phyloP scores from a whole-genome alignment of 2,888 invertebrate species.

The Digitonthophagus gazella region DNA sequence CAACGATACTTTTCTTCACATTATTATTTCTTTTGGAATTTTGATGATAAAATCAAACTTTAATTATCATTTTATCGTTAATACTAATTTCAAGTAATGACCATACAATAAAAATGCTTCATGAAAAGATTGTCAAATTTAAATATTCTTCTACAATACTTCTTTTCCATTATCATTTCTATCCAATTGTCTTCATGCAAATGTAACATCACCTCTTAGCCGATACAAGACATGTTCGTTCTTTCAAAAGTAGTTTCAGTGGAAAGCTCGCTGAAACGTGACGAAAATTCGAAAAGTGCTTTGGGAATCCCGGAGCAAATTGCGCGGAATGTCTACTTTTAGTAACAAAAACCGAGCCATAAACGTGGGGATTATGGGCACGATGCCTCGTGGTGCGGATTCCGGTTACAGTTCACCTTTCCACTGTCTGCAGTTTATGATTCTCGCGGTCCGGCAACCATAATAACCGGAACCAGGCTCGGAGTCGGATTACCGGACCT shows the following conservation, averaged over 20 bases:
- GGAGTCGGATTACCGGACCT: constrained; percentile 40
- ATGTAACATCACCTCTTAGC: background rate
- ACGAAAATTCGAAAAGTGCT: background rate
- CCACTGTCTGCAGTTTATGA: constrained; percentile 44
- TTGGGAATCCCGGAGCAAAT: background rate
- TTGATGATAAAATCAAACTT: no score
- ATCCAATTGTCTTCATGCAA: background rate
- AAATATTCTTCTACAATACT: no score
- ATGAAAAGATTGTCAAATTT: no score
- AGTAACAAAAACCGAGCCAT: constrained; percentile 26
- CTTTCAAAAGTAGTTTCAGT: background rate
- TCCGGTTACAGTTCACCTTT: constrained; percentile 41
- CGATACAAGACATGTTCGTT: background rate
- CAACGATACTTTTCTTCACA: no score
- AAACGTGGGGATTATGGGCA: constrained; percentile 37
- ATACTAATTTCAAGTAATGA: no score
- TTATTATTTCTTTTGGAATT: no score
- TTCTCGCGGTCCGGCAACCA: constrained; percentile 40
- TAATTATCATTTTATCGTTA: no score
- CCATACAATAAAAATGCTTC: no score
- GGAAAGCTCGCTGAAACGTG: background rate
- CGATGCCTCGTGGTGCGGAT: constrained; percentile 37
- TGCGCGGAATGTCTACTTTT: background rate
- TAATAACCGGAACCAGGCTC: constrained; percentile 47
- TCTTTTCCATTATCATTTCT: no score